Evolutionary conservation across 2,888 invertebrate genomes (phyloP), one percentile per base, ranked within the genome.

Genomic region (Macropis europaea): DNA sequence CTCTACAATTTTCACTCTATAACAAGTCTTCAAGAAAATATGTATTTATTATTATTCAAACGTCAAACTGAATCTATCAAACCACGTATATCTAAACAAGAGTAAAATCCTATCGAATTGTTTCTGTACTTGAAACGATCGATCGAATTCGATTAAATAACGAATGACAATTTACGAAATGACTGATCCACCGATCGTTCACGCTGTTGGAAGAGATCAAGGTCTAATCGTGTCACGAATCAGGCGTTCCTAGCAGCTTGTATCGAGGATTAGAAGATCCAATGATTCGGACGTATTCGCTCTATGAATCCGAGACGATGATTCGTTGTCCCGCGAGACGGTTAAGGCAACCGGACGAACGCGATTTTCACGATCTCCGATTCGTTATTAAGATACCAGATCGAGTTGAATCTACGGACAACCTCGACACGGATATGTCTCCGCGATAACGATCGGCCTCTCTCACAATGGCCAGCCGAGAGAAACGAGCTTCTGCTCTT

Each of bases 341-440:
- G 24, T 45, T 19, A 19, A 50, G 59, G 32, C 30, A 6, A 19
- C 32, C 36, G 22, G n/a, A n/a, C n/a, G n/a, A n/a, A 17, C 28
- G 52, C 24, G 54, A 53, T 57, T 60, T 40, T 62, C 53, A 13
- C 59, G 45, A 54, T 38, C 42, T 32, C 52, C 57, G 81, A 83
- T 82, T 75, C 73, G 76, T 81, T 83, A 83, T 84, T 82, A 80
- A 82, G 82, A 84, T 84, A 84, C 78, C 77, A 74, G 48, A 34
- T 54, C 53, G 19, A 32, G 68, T 22, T 62, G 73, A 76, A 80
- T 78, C 79, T 80, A 77, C 76, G 76, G 76, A 73, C 73, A 74
- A 67, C 62, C 78, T 78, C 82, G 80, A 76, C 72, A 61, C 70
- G 72, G 78, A 79, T 82, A 76, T 72, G 63, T 75, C 66, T 59